These are phyloP conservation scores for Caenorhabditis brenneri DNA, from an alignment of 1,140 invertebrate genomes.

Conservation along the genomic window DNA sequence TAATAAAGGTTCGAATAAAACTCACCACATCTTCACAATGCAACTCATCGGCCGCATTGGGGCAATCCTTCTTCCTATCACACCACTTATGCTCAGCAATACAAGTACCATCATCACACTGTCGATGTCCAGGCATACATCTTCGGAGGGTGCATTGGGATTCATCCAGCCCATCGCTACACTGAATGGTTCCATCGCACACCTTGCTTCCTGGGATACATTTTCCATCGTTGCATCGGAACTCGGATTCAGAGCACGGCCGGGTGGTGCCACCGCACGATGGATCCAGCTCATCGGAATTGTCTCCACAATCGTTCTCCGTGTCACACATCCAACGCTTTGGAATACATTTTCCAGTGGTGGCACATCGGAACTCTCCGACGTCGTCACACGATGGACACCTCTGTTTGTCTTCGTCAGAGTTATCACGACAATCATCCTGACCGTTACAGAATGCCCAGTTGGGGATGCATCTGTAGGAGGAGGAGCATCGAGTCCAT, in stretches of 20 bases:
- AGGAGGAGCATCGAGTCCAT: constrained; percentile 64
- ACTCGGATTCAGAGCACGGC: constrained; percentile 77
- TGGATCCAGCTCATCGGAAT: constrained; percentile 66
- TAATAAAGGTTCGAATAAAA: too few relatives aligned
- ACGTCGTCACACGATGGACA: constrained; percentile 65
- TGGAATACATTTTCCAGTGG: constrained; percentile 87
- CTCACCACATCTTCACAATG: constrained; percentile 59
- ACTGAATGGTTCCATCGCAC: constrained; percentile 68
- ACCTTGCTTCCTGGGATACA: constrained; percentile 82
- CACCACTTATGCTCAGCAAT: constrained; percentile 64
- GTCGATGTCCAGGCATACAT: constrained; percentile 60
- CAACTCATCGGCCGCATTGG: constrained; percentile 67
- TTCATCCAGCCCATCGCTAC: constrained; percentile 61
- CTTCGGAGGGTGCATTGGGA: constrained; percentile 65
- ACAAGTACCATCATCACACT: constrained; percentile 69
- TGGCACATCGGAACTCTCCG: constrained; percentile 68
- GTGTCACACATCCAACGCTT: constrained; percentile 90
- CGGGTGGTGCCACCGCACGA: constrained; percentile 65
- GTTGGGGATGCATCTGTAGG: constrained; percentile 69
- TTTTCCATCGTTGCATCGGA: constrained; percentile 89
- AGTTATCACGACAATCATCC: constrained; percentile 68
- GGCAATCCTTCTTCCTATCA: constrained; percentile 62
- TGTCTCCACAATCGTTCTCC: constrained; percentile 66
- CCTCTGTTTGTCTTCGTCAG: constrained; percentile 61
- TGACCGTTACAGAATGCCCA: constrained; percentile 71